These are phyloP conservation scores for Thaleichthys pacificus DNA, from an alignment of 2,797 vertebrate species.

Conservation along the genomic window DNA sequence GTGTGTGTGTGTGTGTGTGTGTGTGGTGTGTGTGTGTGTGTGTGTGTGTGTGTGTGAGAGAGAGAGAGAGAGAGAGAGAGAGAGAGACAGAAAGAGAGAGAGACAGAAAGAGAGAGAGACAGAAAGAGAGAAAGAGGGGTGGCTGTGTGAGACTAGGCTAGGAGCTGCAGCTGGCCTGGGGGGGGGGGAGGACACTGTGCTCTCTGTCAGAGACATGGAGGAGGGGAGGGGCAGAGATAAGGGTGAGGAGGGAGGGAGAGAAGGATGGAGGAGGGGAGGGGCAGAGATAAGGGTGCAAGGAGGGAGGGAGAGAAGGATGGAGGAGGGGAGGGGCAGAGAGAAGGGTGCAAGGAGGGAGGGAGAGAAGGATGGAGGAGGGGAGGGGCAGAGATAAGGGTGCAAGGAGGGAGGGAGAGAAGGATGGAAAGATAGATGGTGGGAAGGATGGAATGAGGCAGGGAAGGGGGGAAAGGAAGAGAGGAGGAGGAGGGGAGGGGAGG, in stretches of 20 bases:
- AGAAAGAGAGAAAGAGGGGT: conserved; percentile 33
- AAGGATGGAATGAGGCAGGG: too few relatives aligned
- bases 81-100: too few relatives aligned
- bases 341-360: neutral
- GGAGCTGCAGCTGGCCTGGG: too few relatives aligned
- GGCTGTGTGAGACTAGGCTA: neutral
- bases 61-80: too few relatives aligned
- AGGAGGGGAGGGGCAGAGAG: neutral
- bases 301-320: neutral
- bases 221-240: neutral
- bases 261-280: neutral
- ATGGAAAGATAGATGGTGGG: too few relatives aligned
- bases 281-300: conserved; percentile 9
- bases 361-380: too few relatives aligned
- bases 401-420: neutral
- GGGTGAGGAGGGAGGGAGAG: neutral
- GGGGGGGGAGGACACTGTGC: too few relatives aligned
- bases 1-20: neutral
- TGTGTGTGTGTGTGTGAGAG: neutral
- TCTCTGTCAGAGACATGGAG: too few relatives aligned
- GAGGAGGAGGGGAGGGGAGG: too few relatives aligned
- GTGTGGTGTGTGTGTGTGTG: neutral
- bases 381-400: conserved; percentile 8
- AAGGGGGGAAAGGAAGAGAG: too few relatives aligned
- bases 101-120: conserved; percentile 12